phyloP scores from a whole-genome alignment of 2,797 vertebrate genomes.

The Sebastolobus altivelis region DNA sequence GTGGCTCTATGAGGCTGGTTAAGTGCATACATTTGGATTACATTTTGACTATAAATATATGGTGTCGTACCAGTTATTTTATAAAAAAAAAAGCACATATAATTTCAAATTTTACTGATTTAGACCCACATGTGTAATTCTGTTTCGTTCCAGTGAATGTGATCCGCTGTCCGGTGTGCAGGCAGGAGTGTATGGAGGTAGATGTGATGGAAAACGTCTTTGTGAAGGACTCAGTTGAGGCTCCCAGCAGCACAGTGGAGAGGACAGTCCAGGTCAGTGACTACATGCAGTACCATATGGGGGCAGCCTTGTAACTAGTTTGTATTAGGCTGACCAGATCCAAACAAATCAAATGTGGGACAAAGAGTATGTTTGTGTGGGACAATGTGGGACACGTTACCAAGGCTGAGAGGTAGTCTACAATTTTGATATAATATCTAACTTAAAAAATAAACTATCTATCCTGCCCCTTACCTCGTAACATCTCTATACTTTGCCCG shows the following conservation, averaged over 20 bases:
- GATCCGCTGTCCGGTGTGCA: constrained; percentile 92
- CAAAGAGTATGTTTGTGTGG: too few relatives aligned
- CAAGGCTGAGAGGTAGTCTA: too few relatives aligned
- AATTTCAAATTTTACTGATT: neutral
- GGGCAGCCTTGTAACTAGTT: constrained; percentile 25
- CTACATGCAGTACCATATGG: neutral
- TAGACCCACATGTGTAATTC: neutral
- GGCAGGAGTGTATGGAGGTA: constrained; percentile 91
- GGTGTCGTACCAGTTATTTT: neutral
- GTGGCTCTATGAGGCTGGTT: neutral
- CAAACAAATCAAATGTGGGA: too few relatives aligned
- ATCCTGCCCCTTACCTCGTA: too few relatives aligned
- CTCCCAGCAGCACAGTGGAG: constrained; percentile 94
- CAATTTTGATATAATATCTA: too few relatives aligned
- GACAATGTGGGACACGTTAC: too few relatives aligned
- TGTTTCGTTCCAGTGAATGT: constrained; percentile 86
- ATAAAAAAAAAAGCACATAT: neutral
- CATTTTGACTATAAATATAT: too few relatives aligned
- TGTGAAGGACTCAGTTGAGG: constrained; percentile 91
- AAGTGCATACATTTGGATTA: neutral
- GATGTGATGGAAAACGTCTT: constrained; percentile 95
- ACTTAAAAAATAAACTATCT: too few relatives aligned
- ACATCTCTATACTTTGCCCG: too few relatives aligned
- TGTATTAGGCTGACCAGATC: neutral
- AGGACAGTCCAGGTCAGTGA: constrained; percentile 90